These are phyloP conservation scores for Gymnopithys bicolor DNA, from an alignment of 2,797 vertebrate genomes.

Conservation along the genomic window DNA sequence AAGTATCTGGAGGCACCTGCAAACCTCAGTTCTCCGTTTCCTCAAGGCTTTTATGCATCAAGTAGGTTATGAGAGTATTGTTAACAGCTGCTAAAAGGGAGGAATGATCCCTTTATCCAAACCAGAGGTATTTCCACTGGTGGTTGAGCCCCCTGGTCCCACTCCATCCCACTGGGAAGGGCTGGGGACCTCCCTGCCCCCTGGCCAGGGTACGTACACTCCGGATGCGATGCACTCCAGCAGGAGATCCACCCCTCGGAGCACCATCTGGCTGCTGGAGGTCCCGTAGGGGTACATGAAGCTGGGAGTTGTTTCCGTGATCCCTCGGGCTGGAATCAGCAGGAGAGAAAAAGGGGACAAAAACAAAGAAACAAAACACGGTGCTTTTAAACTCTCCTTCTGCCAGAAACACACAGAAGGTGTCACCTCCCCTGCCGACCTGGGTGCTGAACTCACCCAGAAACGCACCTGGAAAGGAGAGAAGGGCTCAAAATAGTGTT, in stretches of 20 bases:
- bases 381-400: constrained; percentile 20
- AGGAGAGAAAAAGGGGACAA: background rate
- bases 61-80: rapidly evolving
- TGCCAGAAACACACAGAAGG: rapidly evolving
- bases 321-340: constrained; percentile 84
- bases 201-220: constrained; percentile 80
- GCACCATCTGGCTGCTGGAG: constrained; percentile 92
- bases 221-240: constrained; percentile 97
- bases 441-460: background rate
- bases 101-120: background rate
- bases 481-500: background rate
- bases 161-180: rapidly evolving
- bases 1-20: background rate
- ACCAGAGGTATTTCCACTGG: background rate
- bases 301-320: constrained; percentile 86
- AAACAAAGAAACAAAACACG: background rate
- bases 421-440: rapidly evolving
- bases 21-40: background rate
- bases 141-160: background rate
- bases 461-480: background rate
- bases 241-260: constrained; percentile 89
- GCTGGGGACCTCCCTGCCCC: background rate
- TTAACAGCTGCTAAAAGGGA: background rate
- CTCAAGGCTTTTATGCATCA: rapidly evolving
- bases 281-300: constrained; percentile 90